Percentiles rank a stretch among this genome's conserved stretches.
Evolutionary conservation across 2,888 invertebrate species (phyloP).

Genomic region (Pharmacophagus antenor): DNA sequence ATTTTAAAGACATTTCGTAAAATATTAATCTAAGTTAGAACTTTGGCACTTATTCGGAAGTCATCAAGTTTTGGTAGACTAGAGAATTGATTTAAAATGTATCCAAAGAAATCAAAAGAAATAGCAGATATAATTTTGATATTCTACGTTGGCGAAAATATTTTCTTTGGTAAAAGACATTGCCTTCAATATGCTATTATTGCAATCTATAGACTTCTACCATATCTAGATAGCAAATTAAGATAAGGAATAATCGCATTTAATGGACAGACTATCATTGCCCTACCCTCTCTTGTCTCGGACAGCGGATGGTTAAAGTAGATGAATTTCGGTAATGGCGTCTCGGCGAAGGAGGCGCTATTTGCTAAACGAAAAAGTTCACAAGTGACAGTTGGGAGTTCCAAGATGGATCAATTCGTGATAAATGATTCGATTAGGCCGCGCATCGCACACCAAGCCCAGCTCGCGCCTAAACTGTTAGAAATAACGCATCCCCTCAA

Average conservation of each 20-base stretch:
- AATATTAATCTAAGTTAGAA: no score
- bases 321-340: slow-evolving; percentile 52
- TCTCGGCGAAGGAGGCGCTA: slow-evolving; percentile 42
- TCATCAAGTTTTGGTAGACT: no score
- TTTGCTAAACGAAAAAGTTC: slow-evolving; percentile 63
- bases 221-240: slow-evolving; percentile 19
- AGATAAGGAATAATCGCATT: slow-evolving; percentile 6
- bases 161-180: not conserved
- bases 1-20: not conserved
- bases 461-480: not conserved
- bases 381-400: slow-evolving; percentile 57
- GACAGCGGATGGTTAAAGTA: slow-evolving; percentile 34
- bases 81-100: no score
- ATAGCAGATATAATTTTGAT: no score
- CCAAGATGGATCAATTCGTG: slow-evolving; percentile 62
- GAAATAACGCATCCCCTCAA: not conserved
- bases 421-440: slow-evolving; percentile 59
- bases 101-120: no score
- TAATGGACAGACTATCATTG: slow-evolving; percentile 50
- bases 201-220: not conserved
- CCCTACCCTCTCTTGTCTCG: slow-evolving; percentile 33
- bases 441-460: slow-evolving; percentile 21
- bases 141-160: no score
- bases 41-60: no score
- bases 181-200: not conserved